Base-by-base conservation (phyloP, 2,113 vertebrate genomes). In the Misgurnus anguillicaudatus region DNA sequence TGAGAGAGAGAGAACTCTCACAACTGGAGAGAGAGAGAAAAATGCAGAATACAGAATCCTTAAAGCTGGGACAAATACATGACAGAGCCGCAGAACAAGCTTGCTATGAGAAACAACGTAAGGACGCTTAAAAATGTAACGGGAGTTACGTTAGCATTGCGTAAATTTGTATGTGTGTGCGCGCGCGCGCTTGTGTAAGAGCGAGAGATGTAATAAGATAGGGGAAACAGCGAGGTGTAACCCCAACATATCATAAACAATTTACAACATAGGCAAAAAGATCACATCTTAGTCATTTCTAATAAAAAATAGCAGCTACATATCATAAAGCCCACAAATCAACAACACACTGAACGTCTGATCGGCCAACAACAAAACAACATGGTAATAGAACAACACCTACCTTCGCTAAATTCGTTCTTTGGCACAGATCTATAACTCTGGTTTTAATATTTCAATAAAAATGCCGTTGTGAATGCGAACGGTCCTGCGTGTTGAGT, bases 401-500 rank as follows among this genome's bases (percentile, higher is more conserved):
- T 96, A 97, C 96, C 96, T 93, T 89, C 79, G 87, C 81, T 75
- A 48, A 82, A 69, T 90, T 87, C 88, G 88, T 86, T 91, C 89
- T 91, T 88, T 89, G 90, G 88, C 86, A 87, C 84, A 82, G 90
- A 91, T 92, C 92, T 89, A 88, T 91, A 84, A 87, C 90, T 88
- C 87, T 76, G 90, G 89, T 90, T 89, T 91, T 81, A 87, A 83
- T 89, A 89, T 91, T 90, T 91, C 82, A 89, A 85, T 89, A 82
- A 89, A 89, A 89, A 92, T 68, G 89, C 89, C 89, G 89, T 89
- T 90, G 92, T 88, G 87, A 93, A 92, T 90, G 94, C 89, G 94
- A 92, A 90, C 94, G 92, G 88, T 87, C 74, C 80, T 92, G 91
- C 94, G 92, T 94, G 94, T 94, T 96, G 95, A 96, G 94, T 98